These are phyloP conservation scores for Pampus argenteus DNA, from an alignment of 2,797 vertebrate genomes.

Conservation along the genomic window DNA sequence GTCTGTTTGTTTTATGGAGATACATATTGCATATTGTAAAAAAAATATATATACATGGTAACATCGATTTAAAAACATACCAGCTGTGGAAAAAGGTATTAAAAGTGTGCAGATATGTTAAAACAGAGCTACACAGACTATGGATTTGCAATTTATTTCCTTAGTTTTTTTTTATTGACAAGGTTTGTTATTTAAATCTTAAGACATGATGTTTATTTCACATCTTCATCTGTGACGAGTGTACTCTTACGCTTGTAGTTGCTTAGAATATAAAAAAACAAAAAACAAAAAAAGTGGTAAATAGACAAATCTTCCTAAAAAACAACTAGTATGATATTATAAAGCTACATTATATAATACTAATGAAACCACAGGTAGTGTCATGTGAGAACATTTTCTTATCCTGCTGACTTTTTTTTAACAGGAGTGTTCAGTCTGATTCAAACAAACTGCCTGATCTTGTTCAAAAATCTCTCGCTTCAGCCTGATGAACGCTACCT, in stretches of 20 bases:
- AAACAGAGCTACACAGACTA: neutral
- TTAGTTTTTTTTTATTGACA: neutral
- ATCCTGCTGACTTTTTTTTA: no score
- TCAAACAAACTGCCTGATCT: neutral
- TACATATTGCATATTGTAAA: no score
- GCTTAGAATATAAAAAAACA: neutral
- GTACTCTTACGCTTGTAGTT: neutral
- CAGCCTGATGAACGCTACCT: no score
- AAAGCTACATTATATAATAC: no score
- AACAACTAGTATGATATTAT: neutral
- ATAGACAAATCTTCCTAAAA: neutral
- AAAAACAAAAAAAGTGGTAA: no score
- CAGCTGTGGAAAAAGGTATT: neutral
- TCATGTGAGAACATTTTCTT: no score
- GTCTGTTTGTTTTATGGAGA: no score
- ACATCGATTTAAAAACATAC: no score
- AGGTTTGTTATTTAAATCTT: neutral
- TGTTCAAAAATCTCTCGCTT: neutral
- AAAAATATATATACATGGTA: no score
- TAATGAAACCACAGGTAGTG: neutral
- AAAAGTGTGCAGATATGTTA: neutral
- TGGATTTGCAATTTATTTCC: neutral
- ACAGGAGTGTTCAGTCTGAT: neutral
- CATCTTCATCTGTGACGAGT: neutral
- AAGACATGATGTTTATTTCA: neutral